Evolutionary conservation across 23 tunicate genomes (phyloP).

Genomic region (Trididemnum clinides): DNA sequence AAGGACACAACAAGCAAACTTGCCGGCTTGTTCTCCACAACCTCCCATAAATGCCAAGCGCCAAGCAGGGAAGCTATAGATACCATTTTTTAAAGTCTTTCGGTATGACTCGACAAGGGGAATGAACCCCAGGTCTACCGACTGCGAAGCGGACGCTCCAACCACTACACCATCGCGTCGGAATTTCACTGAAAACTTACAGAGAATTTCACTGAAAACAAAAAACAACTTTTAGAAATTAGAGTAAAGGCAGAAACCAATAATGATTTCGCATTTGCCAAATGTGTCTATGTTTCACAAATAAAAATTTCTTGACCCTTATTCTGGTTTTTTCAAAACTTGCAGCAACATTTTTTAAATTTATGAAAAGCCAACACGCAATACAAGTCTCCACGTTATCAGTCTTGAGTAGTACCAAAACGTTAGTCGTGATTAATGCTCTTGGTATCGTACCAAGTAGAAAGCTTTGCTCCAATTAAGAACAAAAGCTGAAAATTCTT

Average conservation of each 20-base stretch:
- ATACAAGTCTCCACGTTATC: not conserved
- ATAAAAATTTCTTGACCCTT: not conserved
- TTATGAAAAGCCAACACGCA: not conserved
- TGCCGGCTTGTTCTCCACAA: no score
- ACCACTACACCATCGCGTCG: no score
- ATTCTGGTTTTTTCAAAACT: not conserved
- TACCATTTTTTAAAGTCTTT: no score
- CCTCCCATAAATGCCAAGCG: no score
- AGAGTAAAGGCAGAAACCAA: not conserved
- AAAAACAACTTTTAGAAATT: not conserved
- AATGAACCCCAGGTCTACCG: no score
- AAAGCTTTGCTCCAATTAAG: constrained; percentile 2
- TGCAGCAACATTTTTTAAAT: not conserved
- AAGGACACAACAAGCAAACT: no score
- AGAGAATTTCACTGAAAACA: no score
- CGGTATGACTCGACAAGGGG: no score
- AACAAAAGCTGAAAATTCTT: not conserved
- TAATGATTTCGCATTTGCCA: not conserved
- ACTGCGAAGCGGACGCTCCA: no score
- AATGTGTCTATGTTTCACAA: not conserved
- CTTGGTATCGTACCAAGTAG: not conserved
- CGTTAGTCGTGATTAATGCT: not conserved
- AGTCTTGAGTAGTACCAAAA: not conserved
- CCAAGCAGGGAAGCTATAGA: no score
- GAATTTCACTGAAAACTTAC: no score